Percentiles rank a stretch among this genome's conserved stretches.
phyloP scores from a whole-genome alignment of 2,888 invertebrate genomes.

The Agrenia bidenticulata region DNA sequence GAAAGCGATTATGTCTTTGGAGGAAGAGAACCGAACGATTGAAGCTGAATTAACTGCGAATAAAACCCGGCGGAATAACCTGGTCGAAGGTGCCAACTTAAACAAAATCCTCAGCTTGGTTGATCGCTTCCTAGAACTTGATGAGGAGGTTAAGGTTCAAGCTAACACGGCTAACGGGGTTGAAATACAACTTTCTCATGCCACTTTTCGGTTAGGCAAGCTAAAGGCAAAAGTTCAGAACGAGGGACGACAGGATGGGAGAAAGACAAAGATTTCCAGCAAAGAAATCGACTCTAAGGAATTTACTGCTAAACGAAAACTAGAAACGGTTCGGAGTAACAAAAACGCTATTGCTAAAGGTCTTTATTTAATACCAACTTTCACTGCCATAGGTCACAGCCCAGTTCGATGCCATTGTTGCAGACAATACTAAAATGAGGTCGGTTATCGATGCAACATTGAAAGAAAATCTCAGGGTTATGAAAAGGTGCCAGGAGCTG shows the following conservation, averaged over 20 bases:
- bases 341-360: constrained; percentile 14
- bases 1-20: constrained; percentile 37
- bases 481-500: constrained; percentile 37
- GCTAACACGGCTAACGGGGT: constrained; percentile 38
- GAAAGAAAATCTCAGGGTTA: constrained; percentile 47
- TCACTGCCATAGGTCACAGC: constrained; percentile 40
- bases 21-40: constrained; percentile 46
- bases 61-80: constrained; percentile 35
- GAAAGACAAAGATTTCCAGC: constrained; percentile 56
- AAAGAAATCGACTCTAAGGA: constrained; percentile 41
- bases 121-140: constrained; percentile 34
- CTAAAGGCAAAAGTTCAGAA: constrained; percentile 56
- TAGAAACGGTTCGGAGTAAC: too few species aligned
- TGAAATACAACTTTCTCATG: constrained; percentile 55
- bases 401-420: constrained; percentile 50
- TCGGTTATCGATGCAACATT: constrained; percentile 42
- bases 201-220: constrained; percentile 53
- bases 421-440: constrained; percentile 43
- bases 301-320: constrained; percentile 44
- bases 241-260: constrained; percentile 57
- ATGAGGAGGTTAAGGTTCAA: constrained; percentile 39
- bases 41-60: constrained; percentile 44
- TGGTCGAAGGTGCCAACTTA: constrained; percentile 35
- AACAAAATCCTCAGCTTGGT: constrained; percentile 54
- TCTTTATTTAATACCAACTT: not conserved